A percentile compares a stretch with the other conserved stretches of the same genome.
Conservation (phyloP, 1,140 invertebrate species). For the Drosophila guanche region DNA sequence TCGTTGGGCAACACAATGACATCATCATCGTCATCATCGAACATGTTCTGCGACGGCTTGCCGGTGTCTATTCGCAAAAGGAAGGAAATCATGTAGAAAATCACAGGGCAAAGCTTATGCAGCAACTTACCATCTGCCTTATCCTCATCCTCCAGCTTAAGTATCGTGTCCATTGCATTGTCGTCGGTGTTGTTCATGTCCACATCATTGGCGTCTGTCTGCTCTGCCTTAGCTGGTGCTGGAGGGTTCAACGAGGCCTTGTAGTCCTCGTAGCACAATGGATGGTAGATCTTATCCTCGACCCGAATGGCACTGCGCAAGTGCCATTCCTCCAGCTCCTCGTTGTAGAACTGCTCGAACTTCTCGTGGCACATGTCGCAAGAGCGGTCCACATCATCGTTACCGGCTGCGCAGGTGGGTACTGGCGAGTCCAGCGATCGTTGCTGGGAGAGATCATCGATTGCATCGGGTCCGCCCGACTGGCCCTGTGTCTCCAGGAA, state of each 20-base stretch:
- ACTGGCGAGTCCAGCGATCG: slow-evolving; percentile 70
- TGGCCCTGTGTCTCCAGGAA: slow-evolving; percentile 92
- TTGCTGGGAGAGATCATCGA: slow-evolving; percentile 76
- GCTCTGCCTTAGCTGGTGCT: not conserved
- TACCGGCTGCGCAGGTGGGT: slow-evolving; percentile 81
- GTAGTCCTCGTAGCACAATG: slow-evolving; percentile 94
- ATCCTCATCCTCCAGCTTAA: slow-evolving; percentile 66
- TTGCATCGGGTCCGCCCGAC: slow-evolving; percentile 85
- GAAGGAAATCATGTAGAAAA: not conserved
- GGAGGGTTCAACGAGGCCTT: slow-evolving; percentile 84
- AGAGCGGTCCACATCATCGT: slow-evolving; percentile 85
- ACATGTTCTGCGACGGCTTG: slow-evolving; percentile 17
- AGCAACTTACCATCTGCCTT: slow-evolving; percentile 50
- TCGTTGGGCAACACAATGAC: slow-evolving; percentile 82
- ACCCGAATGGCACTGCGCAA: slow-evolving; percentile 91
- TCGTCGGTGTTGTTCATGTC: slow-evolving; percentile 71
- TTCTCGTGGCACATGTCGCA: slow-evolving; percentile 96
- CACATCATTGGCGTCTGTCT: slow-evolving; percentile 36
- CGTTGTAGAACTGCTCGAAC: slow-evolving; percentile 97
- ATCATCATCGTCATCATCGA: slow-evolving; percentile 82
- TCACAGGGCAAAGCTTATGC: too few relatives aligned
- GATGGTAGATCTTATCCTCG: slow-evolving; percentile 94
- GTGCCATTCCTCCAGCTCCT: slow-evolving; percentile 98
- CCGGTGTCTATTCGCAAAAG: slow-evolving; percentile 13
- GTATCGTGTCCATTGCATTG: slow-evolving; percentile 76